Base-by-base conservation (phyloP, 2,113 vertebrate species). In the Mionectes macconnelli region DNA sequence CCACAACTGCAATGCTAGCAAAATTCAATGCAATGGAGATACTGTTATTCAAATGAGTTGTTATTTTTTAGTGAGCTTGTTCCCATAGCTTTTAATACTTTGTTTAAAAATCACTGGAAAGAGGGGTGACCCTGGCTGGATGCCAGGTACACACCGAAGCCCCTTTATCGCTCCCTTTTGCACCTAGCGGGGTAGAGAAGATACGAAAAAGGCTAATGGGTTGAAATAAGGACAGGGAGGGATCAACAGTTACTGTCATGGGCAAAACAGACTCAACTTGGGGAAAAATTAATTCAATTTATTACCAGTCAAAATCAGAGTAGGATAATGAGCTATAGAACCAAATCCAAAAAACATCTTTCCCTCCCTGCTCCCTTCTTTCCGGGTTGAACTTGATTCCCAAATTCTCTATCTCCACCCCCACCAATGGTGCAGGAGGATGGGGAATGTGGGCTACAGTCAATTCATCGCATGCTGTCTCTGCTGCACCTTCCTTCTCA, bases 11-110 rank as follows among this genome's bases (percentile, higher is more conserved):
- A 83, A 3, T 81, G 80, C 27, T 57, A 94, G 89, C 52, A 84
- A 63, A 92, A 94, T 59, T 74, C 16, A 0, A 15, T 50, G 55
- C 3, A 3, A 74, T 12, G 8, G 76, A 88, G 84, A 56, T 80
- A 64, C 91, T 94, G 74, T 83, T 88, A 85, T 72, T 95, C 83
- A 87, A 94, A 91, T 93, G 59, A 96, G 57, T 86, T 92, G 12
- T 79, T 79, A 93, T 93, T 96, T 88, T 89, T 90, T 90, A 47
- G 28, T 76, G 35, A 52, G 91, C 63, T 88, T 88, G 52, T 90
- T 93, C 55, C 70, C 25, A 12, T 78, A 64, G 49, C 55, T 91
- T 92, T 86, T 91, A 90, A 82, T 90, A 52, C 47, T 87, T 92
- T 49, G 39, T 93, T 94, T 92, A 80, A 82, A 93, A 96, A 60